Percentiles rank a stretch among this genome's conserved stretches.
Conservation (phyloP, 2,113 vertebrate species). For the Phalacrocorax brasilianus region DNA sequence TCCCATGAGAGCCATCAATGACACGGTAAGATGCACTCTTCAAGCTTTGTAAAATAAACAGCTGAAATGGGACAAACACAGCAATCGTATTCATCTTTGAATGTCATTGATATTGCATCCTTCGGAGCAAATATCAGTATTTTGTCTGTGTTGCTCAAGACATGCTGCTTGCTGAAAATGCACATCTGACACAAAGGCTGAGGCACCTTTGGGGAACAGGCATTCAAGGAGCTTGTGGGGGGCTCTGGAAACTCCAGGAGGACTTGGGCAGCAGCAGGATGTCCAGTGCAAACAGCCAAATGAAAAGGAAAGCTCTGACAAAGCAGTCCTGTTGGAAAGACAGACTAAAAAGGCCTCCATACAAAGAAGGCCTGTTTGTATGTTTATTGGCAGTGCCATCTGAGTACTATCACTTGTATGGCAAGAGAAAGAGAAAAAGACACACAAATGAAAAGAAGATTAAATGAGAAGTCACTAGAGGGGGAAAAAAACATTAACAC, state of each 20-base stretch:
- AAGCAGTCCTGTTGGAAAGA: neutral
- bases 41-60: neutral
- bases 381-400: neutral
- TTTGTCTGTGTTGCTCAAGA: neutral
- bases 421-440: neutral
- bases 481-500: neutral
- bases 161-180: neutral
- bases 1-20: neutral
- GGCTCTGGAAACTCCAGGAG: neutral
- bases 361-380: neutral
- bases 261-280: neutral
- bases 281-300: neutral
- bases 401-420: neutral
- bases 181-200: neutral
- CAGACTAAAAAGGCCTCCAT: neutral
- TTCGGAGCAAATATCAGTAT: neutral
- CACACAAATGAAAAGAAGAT: neutral
- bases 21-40: neutral
- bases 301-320: neutral
- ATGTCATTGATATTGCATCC: neutral
- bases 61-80: neutral
- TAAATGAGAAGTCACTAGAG: neutral
- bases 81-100: neutral
- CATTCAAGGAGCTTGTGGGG: rapidly evolving
- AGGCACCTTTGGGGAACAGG: neutral